Percentiles rank a stretch among this genome's conserved stretches.
phyloP scores from a whole-genome alignment of 92 coral and sea anemone genomes.

The Porites divaricata region DNA sequence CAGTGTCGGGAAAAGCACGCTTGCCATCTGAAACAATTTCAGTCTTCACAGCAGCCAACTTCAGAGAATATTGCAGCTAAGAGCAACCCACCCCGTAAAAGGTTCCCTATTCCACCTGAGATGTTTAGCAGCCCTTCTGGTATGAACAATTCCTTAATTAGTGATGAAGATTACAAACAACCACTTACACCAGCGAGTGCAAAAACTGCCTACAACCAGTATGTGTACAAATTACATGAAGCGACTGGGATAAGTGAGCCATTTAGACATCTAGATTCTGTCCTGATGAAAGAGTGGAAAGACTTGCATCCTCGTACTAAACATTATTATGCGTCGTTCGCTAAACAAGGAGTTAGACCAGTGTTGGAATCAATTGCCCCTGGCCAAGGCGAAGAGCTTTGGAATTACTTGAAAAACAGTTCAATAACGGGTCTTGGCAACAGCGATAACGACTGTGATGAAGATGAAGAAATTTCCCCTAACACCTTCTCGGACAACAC shows the following conservation, averaged over 20 bases:
- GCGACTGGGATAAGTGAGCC: too few species aligned
- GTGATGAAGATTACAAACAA: conserved; percentile 22
- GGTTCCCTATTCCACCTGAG: conserved; percentile 36
- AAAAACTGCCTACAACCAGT: conserved; percentile 23
- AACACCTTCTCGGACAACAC: conserved; percentile 21
- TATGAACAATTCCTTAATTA: conserved; percentile 5
- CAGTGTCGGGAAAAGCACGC: conserved; percentile 22
- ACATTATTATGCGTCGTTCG: conserved; percentile 17
- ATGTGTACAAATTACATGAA: conserved; percentile 10
- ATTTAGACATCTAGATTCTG: conserved; percentile 25
- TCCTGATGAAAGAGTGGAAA: conserved; percentile 31
- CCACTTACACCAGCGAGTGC: conserved; percentile 32
- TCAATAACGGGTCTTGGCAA: conserved; percentile 20
- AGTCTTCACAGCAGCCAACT: conserved; percentile 17
- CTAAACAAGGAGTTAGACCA: conserved; percentile 19
- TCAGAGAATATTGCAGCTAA: conserved; percentile 20
- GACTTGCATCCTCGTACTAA: conserved; percentile 38
- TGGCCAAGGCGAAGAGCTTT: conserved; percentile 14
- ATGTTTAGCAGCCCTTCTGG: conserved; percentile 31
- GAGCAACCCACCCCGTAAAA: conserved; percentile 31
- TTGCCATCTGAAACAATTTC: conserved; percentile 25
- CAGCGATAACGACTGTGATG: conserved; percentile 26
- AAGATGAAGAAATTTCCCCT: conserved; percentile 17
- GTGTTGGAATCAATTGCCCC: conserved; percentile 32
- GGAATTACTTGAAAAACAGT: conserved; percentile 14